Conservation (phyloP, 2,797 vertebrate species). For the Ctenosaura bakeri region DNA sequence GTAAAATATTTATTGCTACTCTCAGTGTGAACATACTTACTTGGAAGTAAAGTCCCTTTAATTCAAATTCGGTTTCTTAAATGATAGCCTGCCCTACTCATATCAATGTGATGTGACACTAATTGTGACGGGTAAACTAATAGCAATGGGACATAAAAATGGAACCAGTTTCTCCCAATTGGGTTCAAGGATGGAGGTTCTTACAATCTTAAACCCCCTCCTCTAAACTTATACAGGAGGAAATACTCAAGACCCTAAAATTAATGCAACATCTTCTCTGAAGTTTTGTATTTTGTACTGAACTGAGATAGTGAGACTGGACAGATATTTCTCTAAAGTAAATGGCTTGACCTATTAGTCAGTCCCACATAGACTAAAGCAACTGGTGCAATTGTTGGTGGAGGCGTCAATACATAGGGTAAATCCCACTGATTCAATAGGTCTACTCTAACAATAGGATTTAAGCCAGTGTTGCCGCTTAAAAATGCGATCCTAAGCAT, state of each 20-base stretch:
- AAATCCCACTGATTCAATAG: no score
- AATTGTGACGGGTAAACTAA: not conserved
- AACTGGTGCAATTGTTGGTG: no score
- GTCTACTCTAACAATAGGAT: no score
- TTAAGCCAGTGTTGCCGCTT: no score
- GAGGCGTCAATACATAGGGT: no score
- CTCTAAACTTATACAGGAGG: not conserved
- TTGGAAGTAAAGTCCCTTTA: not conserved
- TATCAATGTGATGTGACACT: not conserved
- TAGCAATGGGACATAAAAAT: not conserved
- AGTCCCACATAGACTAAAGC: no score
- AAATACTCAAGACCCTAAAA: slow-evolving; percentile 12
- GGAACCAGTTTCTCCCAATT: not conserved
- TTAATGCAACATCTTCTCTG: not conserved
- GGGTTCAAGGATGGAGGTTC: not conserved
- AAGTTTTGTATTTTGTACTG: not conserved
- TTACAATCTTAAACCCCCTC: not conserved
- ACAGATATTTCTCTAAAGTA: not conserved
- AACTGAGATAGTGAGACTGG: no score
- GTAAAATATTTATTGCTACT: not conserved
- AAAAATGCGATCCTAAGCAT: not conserved
- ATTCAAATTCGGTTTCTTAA: slow-evolving; percentile 18
- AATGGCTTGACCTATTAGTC: not conserved
- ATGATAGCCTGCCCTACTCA: not conserved
- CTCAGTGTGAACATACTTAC: not conserved